These are phyloP conservation scores for Odontesthes bonariensis DNA, from an alignment of 2,113 vertebrate genomes.

Conservation along the genomic window DNA sequence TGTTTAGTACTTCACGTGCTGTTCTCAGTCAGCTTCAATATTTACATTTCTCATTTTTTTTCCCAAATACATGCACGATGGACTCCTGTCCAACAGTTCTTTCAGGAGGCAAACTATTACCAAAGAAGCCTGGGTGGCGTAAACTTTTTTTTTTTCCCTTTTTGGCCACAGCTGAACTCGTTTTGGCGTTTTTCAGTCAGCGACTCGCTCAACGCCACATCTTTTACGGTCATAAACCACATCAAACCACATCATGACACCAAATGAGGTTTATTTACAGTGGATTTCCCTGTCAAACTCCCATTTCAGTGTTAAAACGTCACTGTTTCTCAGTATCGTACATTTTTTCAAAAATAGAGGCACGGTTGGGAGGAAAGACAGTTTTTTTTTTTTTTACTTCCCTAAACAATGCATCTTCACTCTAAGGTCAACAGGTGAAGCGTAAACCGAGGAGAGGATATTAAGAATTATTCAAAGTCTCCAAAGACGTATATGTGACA, in stretches of 20 bases:
- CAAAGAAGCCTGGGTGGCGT: no score
- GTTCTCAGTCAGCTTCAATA: background rate
- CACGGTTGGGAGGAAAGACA: no score
- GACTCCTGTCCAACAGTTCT: background rate
- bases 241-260: conserved; percentile 2
- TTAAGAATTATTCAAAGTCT: background rate
- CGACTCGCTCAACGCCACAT: conserved; percentile 1
- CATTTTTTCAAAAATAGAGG: no score
- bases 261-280: background rate
- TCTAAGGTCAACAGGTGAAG: background rate
- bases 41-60: no score
- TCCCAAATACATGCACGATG: background rate
- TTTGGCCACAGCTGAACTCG: no score
- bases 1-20: conserved; percentile 15
- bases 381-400: background rate
- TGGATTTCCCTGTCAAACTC: background rate
- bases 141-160: no score
- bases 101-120: no score
- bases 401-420: background rate
- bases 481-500: background rate
- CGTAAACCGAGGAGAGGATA: background rate
- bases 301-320: background rate
- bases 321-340: no score
- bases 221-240: background rate
- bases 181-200: background rate